A percentile compares a stretch with the other conserved stretches of the same genome.
These are phyloP conservation scores for Aurelia sp. DNA, from an alignment of 30 jellyfish, hydroid and myxozoan genomes.

Conservation along the genomic window DNA sequence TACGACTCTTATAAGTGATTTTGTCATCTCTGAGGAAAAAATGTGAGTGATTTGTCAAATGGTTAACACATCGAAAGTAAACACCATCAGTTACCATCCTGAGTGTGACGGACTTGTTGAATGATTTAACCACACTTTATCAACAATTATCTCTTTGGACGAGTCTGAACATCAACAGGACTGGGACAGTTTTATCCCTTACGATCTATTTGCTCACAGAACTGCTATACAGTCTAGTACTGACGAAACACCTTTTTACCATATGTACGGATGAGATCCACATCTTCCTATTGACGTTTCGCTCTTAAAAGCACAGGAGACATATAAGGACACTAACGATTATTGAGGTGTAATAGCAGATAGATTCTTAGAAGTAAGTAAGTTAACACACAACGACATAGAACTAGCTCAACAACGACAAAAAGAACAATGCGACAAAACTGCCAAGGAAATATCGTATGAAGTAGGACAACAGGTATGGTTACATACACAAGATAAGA, in stretches of 20 bases:
- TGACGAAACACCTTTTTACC: constrained; percentile 47
- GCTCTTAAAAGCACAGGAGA: constrained; percentile 30
- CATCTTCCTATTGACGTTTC: constrained; percentile 64
- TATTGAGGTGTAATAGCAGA: constrained; percentile 8
- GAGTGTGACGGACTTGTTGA: constrained; percentile 66
- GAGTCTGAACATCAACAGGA: constrained; percentile 53
- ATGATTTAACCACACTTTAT: constrained; percentile 55
- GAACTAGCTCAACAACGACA: constrained; percentile 58
- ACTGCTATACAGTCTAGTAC: constrained; percentile 35
- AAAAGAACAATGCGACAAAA: constrained; percentile 10
- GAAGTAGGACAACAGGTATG: constrained; percentile 64
- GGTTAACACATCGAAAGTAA: constrained; percentile 23
- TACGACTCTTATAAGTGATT: too few species aligned
- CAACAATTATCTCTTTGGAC: constrained; percentile 49
- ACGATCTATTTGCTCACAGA: constrained; percentile 56
- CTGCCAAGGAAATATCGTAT: constrained; percentile 44
- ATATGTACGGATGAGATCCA: constrained; percentile 57
- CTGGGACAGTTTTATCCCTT: constrained; percentile 58
- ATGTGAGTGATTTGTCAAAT: constrained; percentile 53
- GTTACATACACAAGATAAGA: constrained; percentile 55
- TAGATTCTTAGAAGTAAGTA: constrained; percentile 32
- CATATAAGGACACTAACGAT: constrained; percentile 31
- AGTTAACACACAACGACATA: constrained; percentile 22
- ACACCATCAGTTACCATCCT: constrained; percentile 57
- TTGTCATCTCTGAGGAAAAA: too few species aligned